Base-by-base conservation (phyloP, 1,140 invertebrate species). In the Penaeus vannamei region DNA sequence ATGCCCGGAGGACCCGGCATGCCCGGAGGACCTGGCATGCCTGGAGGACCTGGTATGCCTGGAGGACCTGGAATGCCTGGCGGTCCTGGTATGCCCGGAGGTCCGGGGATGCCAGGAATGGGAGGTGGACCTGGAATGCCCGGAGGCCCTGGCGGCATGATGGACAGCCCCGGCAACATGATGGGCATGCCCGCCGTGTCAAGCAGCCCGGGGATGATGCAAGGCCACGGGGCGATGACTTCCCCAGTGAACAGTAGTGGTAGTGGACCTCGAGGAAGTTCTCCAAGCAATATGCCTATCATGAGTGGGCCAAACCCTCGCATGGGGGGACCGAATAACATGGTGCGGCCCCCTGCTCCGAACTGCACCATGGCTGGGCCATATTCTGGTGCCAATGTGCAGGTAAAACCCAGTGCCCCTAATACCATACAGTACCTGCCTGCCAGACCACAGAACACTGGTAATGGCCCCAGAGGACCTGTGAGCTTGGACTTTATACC, bases 351-450 rank as follows among this genome's bases (percentile, higher is more conserved):
- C 1, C 82, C 90, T 2, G 90, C 87, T 19, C 91, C 91, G n/a
- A 92, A 92, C 90, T 87, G 90, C 83, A 79, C 82, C 46, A 90
- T 84, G 60, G 91, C 92, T 61, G 90, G 92, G 72, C 92, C 92
- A 80, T 92, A 92, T 87, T 91, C 92, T 85, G 92, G 96, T 69
- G 96, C 97, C 3, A 98, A 97, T 93, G 96, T 98, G 69, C 97
- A 97, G 94, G 98, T 99, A 42, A 99, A 99, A 94, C 96, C 98
- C 1, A 98, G 96, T 93, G 98, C 98, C 3, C 98, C 98, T 0
- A 99, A 99, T 93, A 99, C 98, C 22, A 99, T 99, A 92, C 98
- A 99, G 94, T 99, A 99, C 94, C 95, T 99, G 92, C 98, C 98
- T 42, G 97, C 97, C 62, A 95, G 97, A 93, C 96, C 97, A 20